These are phyloP conservation scores for Leucophenga montana DNA, from an alignment of 2,888 invertebrate genomes.

Conservation along the genomic window DNA sequence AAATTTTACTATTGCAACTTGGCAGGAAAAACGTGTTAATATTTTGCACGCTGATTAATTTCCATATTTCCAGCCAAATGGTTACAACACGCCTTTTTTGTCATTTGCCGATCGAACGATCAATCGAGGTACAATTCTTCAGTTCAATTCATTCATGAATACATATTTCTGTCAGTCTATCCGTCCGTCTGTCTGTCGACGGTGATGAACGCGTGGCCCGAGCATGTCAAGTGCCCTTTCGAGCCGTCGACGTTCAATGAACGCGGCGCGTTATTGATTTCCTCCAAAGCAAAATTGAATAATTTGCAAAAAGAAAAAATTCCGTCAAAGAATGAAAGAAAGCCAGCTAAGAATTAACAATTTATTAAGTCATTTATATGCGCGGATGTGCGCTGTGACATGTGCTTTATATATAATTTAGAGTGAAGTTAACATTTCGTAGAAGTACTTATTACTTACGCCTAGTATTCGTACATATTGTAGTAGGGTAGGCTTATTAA, in stretches of 20 bases:
- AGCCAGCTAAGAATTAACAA: constrained; percentile 30
- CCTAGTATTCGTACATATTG: background rate
- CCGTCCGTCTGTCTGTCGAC: background rate
- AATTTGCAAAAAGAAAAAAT: background rate
- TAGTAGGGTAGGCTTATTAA: constrained; percentile 7
- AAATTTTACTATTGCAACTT: too few relatives aligned
- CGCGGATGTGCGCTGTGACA: constrained; percentile 66
- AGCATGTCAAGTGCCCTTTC: constrained; percentile 13
- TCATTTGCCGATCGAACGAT: background rate
- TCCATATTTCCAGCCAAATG: constrained; percentile 51
- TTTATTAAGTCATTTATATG: constrained; percentile 63
- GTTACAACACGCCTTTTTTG: constrained; percentile 28
- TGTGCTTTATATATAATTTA: constrained; percentile 72
- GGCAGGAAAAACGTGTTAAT: constrained; percentile 7
- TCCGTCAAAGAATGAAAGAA: background rate
- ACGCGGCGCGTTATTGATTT: constrained; percentile 3
- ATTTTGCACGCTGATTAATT: constrained; percentile 23
- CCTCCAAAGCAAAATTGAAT: constrained; percentile 4
- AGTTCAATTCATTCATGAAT: background rate
- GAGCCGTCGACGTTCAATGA: background rate
- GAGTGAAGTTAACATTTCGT: constrained; percentile 54
- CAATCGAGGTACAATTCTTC: too few relatives aligned
- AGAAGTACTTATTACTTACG: constrained; percentile 44
- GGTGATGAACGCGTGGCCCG: background rate
- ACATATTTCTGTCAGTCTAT: background rate